phyloP scores from a whole-genome alignment of 1,140 invertebrate genomes.

The Hycleus cichorii region DNA sequence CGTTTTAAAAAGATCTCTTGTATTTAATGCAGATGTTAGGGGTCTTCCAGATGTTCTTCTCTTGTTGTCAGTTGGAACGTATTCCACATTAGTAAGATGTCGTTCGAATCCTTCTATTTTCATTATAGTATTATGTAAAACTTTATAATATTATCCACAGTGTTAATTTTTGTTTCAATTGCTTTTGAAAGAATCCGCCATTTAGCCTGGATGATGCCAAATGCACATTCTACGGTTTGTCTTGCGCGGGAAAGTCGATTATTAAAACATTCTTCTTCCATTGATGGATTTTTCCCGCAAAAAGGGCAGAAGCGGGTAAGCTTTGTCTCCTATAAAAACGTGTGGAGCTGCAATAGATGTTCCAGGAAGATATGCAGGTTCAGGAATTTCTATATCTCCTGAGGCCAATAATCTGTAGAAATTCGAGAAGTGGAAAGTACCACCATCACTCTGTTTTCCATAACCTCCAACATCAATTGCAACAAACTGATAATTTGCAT shows the following conservation, averaged over 20 bases:
- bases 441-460: conserved; percentile 38
- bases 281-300: conserved; percentile 1
- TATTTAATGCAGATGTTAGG: no score
- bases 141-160: conserved; percentile 32
- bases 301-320: conserved; percentile 18
- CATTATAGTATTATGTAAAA: conserved; percentile 25
- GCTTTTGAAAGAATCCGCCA: conserved; percentile 39
- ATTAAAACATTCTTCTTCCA: conserved; percentile 21
- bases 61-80: neutral
- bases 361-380: conserved; percentile 22
- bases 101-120: conserved; percentile 19
- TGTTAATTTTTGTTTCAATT: conserved; percentile 27
- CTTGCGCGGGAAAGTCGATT: conserved; percentile 13
- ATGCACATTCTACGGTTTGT: conserved; percentile 27
- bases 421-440: conserved; percentile 30
- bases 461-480: conserved; percentile 37
- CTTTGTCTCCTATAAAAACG: conserved; percentile 19
- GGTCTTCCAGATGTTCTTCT: no score
- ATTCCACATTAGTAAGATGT: conserved; percentile 5
- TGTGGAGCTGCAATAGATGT: conserved; percentile 14
- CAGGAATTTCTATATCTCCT: conserved; percentile 23
- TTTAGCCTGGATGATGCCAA: conserved; percentile 37
- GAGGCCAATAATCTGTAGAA: conserved; percentile 24
- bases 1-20: no score
- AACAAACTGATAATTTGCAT: conserved; percentile 38